phyloP scores from a whole-genome alignment of 2,888 invertebrate species.

The Platycheirus rosarum region DNA sequence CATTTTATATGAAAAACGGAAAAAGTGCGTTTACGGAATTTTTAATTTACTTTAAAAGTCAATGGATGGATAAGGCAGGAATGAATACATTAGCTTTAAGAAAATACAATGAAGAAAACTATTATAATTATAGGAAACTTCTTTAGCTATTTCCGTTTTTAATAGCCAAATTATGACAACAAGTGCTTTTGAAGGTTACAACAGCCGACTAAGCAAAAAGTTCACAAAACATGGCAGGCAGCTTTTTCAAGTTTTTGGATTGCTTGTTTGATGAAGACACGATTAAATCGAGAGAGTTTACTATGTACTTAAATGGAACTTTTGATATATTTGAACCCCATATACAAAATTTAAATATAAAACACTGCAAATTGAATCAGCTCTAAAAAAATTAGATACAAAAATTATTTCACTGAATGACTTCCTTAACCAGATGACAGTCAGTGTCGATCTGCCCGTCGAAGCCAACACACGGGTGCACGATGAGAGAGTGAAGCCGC shows the following conservation, averaged over 20 bases:
- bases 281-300: slow-evolving; percentile 26
- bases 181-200: background rate
- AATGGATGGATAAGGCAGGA: background rate
- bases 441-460: too few relatives aligned
- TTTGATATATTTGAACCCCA: slow-evolving; percentile 24
- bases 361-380: slow-evolving; percentile 8
- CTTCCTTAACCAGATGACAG: slow-evolving; percentile 40
- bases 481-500: too few relatives aligned
- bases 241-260: slow-evolving; percentile 8
- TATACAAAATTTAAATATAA: slow-evolving; percentile 20
- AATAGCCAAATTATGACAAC: slow-evolving; percentile 13
- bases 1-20: too few relatives aligned
- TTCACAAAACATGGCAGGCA: background rate
- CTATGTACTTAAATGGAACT: slow-evolving; percentile 21
- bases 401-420: slow-evolving; percentile 27
- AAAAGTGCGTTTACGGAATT: too few relatives aligned
- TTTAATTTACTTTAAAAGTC: too few relatives aligned
- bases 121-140: slow-evolving; percentile 7
- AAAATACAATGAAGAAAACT: slow-evolving; percentile 14
- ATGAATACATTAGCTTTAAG: slow-evolving; percentile 1
- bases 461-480: too few relatives aligned
- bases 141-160: slow-evolving; percentile 4
- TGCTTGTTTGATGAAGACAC: slow-evolving; percentile 11
- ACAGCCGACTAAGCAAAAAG: background rate
- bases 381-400: slow-evolving; percentile 12